These are phyloP conservation scores for Heteropelma amictum DNA, from an alignment of 2,888 invertebrate genomes.

Conservation along the genomic window DNA sequence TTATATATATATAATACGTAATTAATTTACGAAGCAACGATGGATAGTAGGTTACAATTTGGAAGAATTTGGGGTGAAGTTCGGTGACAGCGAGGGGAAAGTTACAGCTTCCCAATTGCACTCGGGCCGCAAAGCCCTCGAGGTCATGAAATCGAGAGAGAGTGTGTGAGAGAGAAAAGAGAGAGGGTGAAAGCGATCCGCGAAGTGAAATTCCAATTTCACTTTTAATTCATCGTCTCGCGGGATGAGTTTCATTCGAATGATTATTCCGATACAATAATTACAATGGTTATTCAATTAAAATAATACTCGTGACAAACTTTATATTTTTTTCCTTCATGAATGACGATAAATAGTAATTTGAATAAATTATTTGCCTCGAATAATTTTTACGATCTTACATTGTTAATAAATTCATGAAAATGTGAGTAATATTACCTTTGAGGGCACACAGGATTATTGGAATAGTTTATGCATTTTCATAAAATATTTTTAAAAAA, in stretches of 20 bases:
- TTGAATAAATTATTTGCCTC: too few species aligned
- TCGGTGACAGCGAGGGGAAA: slow-evolving; percentile 4
- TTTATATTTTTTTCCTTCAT: too few species aligned
- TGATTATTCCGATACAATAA: neutral
- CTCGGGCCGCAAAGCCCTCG: slow-evolving; percentile 19
- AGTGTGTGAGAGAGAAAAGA: too few species aligned
- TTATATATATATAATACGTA: neutral
- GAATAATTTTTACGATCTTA: too few species aligned
- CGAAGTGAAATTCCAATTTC: slow-evolving; percentile 22
- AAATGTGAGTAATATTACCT: too few species aligned
- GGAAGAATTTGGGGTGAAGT: slow-evolving; percentile 12
- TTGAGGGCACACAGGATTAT: too few species aligned
- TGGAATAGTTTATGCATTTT: too few species aligned
- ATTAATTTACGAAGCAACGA: slow-evolving; percentile 17
- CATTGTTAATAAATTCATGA: too few species aligned
- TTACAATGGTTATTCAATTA: neutral
- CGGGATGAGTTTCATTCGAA: neutral
- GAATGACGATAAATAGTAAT: too few species aligned
- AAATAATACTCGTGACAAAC: too few species aligned
- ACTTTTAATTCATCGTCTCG: slow-evolving; percentile 11
- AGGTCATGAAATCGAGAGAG: neutral
- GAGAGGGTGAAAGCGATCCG: slow-evolving; percentile 1
- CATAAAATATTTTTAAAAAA: neutral
- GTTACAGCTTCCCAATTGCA: slow-evolving; percentile 31
- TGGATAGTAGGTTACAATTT: slow-evolving; percentile 26